Evolutionary conservation across 2,797 vertebrate genomes (phyloP), one percentile per base, ranked within the genome.

Genomic region (Falco berigora): DNA sequence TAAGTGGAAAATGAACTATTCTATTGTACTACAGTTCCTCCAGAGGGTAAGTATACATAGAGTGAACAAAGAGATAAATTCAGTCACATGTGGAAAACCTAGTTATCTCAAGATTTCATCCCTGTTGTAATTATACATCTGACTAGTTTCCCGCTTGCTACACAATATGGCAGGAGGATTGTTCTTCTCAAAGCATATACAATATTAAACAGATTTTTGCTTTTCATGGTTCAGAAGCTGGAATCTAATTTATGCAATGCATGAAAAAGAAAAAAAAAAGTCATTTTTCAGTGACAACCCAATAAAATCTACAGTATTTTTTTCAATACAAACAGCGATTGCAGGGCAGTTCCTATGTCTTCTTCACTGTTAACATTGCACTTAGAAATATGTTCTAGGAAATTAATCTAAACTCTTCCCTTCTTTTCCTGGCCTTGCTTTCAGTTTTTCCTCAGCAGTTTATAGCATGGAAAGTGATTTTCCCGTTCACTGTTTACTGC

Each of bases 391-490:
- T 61, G 62, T 91, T 81, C 56, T 75, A 47, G 44, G 64, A 92
- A 89, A 50, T 4, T 14, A 84, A 56, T 42, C 14, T 50, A 72
- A 93, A 81, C 42, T 61, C 81, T 66, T 79, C 40, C 63, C 50
- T 75, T 62, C 59, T 94, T 72, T 74, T 12, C 18, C 38, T 81
- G 30, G 21, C 49, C 52, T 80, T 91, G 30, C 13, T 82, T 95
- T 78, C 47, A 53, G 50, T 67, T 88, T 88, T 88, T 69, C 12
- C 25, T 82, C 46, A 71, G 67, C 61, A 97, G 17, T 10, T 23
- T 80, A 38, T 12, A 75, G 55, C 30, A 76, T 19, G 75, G 63
- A 90, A 90, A 92, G n/a, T 80, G 25, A 88, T 96, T 96, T 96
- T 91, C 61, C 79, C 64, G 34, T 80, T 96, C 68, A 62, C 25